Conservation (phyloP, 1,140 invertebrate genomes). For the Neodiprion fabricii region DNA sequence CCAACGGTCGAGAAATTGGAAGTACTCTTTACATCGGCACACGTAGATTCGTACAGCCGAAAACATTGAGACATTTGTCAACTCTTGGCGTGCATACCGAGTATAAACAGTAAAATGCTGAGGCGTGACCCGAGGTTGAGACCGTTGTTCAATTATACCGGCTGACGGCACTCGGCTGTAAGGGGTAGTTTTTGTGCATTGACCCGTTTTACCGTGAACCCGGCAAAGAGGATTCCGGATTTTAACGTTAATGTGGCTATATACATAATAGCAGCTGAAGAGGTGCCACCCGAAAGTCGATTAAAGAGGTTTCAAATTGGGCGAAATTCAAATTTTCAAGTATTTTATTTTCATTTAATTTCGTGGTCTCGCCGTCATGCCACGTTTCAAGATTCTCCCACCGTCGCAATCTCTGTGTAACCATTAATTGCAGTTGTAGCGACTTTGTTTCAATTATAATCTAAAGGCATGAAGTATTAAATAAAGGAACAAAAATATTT, state of each 20-base stretch:
- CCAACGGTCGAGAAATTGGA: too few species aligned
- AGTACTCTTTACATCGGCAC: too few species aligned
- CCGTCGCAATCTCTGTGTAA: not conserved
- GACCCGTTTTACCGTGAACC: not conserved
- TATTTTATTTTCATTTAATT: not conserved
- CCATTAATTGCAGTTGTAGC: too few species aligned
- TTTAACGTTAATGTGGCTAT: not conserved
- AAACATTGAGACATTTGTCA: too few species aligned
- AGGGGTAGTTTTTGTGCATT: not conserved
- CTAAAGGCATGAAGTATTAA: too few species aligned
- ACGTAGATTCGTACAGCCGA: too few species aligned
- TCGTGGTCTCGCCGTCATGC: not conserved
- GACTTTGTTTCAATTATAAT: too few species aligned
- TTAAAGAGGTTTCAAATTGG: not conserved
- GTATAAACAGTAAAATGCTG: too few species aligned
- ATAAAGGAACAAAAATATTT: too few species aligned
- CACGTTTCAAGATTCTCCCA: not conserved
- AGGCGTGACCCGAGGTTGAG: too few species aligned
- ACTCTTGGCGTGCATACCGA: too few species aligned
- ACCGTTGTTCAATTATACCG: not conserved
- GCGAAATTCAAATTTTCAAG: not conserved
- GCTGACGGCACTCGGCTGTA: not conserved
- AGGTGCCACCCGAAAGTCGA: not conserved
- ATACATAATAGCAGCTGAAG: not conserved
- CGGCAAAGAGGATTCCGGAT: not conserved